Evolutionary conservation across 2,797 vertebrate species (phyloP).

Genomic region (Hemibagrus guttatus): DNA sequence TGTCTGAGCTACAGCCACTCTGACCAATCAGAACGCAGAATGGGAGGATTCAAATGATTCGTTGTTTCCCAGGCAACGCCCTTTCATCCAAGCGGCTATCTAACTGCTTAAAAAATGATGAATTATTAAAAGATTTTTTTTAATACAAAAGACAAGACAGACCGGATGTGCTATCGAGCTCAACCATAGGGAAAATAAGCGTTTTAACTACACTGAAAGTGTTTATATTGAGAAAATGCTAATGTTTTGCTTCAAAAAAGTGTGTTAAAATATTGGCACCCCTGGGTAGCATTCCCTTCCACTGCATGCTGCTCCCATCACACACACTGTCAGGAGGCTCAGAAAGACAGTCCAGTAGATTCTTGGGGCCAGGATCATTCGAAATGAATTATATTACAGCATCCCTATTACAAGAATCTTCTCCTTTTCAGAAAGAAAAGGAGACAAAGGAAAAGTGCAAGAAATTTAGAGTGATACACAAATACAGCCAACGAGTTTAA

Average conservation of each 20-base stretch:
- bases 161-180: neutral
- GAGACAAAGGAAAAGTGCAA: neutral
- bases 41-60: constrained; percentile 59
- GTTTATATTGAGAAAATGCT: neutral
- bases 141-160: neutral
- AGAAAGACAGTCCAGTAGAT: neutral
- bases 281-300: neutral
- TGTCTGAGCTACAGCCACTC: constrained; percentile 41
- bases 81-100: neutral
- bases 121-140: no score
- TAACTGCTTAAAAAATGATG: no score
- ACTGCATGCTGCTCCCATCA: no score
- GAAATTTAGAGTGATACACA: neutral
- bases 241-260: neutral
- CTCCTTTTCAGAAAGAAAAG: no score
- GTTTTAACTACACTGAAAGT: neutral
- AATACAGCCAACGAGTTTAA: neutral
- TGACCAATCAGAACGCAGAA: constrained; percentile 60
- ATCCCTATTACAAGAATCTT: neutral
- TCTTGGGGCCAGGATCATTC: neutral
- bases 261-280: neutral
- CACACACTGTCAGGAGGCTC: neutral
- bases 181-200: neutral
- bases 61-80: neutral
- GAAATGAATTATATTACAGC: neutral